These are phyloP conservation scores for Steinernema feltiae DNA, from an alignment of 1,140 invertebrate species.

Conservation along the genomic window DNA sequence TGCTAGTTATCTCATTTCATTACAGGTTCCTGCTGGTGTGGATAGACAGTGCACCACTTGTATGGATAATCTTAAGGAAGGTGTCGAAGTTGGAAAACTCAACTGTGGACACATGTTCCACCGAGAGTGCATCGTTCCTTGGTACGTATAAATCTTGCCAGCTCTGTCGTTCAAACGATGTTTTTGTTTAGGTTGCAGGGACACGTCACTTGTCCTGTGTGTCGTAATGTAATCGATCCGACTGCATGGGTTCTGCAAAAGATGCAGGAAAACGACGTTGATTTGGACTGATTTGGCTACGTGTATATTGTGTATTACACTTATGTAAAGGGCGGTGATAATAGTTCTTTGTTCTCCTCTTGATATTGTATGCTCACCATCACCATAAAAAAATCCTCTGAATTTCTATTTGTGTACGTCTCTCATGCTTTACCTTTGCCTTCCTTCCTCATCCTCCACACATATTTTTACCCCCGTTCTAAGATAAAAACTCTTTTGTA, in stretches of 20 bases:
- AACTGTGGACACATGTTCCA: constrained; percentile 88
- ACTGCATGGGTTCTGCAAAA: neutral
- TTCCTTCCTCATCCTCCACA: neutral
- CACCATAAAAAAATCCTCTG: neutral
- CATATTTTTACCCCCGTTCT: neutral
- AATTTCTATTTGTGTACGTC: neutral
- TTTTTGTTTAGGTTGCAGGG: too few relatives aligned
- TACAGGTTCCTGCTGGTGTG: constrained; percentile 30
- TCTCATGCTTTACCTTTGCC: too few relatives aligned
- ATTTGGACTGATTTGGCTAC: neutral
- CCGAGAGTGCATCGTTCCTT: constrained; percentile 81
- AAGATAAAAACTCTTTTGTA: too few relatives aligned
- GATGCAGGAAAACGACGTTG: neutral
- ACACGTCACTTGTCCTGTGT: constrained; percentile 37
- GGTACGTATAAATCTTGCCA: too few relatives aligned
- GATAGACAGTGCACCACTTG: constrained; percentile 87
- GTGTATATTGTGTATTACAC: neutral
- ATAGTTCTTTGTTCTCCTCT: neutral
- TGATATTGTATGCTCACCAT: neutral
- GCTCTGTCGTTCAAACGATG: too few relatives aligned
- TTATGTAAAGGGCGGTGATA: neutral
- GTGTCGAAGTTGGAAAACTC: constrained; percentile 77
- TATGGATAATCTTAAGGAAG: constrained; percentile 82
- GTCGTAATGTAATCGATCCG: neutral
- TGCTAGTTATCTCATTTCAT: too few relatives aligned